Percentiles rank a stretch among this genome's conserved stretches.
Evolutionary conservation across 1,140 invertebrate species (phyloP).

Genomic region (Solenopsis invicta): DNA sequence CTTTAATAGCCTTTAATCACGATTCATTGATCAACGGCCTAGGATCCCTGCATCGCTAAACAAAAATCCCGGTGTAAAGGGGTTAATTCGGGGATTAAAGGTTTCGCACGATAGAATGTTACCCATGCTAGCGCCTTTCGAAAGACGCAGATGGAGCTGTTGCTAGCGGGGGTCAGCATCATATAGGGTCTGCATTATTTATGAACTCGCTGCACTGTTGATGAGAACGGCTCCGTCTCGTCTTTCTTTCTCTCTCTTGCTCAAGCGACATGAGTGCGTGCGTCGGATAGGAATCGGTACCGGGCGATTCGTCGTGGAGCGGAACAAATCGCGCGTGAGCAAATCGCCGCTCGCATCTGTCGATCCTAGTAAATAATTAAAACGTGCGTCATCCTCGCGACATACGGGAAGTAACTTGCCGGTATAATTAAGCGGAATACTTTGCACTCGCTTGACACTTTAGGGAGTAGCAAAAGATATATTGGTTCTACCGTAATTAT

Average conservation of each 20-base stretch:
- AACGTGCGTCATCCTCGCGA: conserved; percentile 67
- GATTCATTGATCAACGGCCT: conserved; percentile 21
- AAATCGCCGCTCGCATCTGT: conserved; percentile 71
- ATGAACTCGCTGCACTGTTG: conserved; percentile 80
- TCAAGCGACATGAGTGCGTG: conserved; percentile 48
- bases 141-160: conserved; percentile 58
- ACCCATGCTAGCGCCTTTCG: not conserved
- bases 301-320: conserved; percentile 34
- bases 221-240: conserved; percentile 75
- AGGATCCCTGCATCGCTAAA: not conserved
- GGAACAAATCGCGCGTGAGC: conserved; percentile 73
- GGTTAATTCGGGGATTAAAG: conserved; percentile 31
- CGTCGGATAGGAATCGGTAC: conserved; percentile 33
- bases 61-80: not conserved
- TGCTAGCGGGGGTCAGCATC: conserved; percentile 44
- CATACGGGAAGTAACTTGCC: conserved; percentile 39
- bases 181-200: conserved; percentile 83
- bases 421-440: conserved; percentile 34
- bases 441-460: not conserved
- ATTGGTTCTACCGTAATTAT: not conserved
- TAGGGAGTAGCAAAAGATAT: not conserved
- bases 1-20: conserved; percentile 7
- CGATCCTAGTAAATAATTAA: conserved; percentile 72
- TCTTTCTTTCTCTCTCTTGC: not conserved
- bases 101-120: conserved; percentile 24